Evolutionary conservation across 2,888 invertebrate genomes (phyloP).

Genomic region (Phyllotreta striolata): DNA sequence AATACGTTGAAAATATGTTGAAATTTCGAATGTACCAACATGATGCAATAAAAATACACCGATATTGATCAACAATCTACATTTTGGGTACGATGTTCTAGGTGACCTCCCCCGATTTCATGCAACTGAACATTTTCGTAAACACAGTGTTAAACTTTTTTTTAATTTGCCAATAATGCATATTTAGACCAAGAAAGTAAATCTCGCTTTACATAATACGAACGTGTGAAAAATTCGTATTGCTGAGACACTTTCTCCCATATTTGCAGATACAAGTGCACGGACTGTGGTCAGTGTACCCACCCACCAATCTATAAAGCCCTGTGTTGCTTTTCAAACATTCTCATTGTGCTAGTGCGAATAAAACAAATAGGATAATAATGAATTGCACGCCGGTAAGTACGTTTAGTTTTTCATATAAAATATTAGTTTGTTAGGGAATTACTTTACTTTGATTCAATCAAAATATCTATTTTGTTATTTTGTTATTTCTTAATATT

Average conservation of each 20-base stretch:
- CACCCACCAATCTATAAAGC: conserved; percentile 54
- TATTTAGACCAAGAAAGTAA: conserved; percentile 47
- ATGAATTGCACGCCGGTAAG: conserved; percentile 49
- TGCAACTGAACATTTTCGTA: conserved; percentile 22
- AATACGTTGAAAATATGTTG: too few species aligned
- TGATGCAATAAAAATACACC: too few species aligned
- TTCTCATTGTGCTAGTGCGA: conserved; percentile 47
- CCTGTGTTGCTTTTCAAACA: conserved; percentile 41
- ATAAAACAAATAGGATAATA: conserved; percentile 43
- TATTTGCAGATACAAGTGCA: conserved; percentile 28
- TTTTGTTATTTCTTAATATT: conserved; percentile 1
- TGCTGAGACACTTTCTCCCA: conserved; percentile 50
- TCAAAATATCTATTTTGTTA: not conserved
- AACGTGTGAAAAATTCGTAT: conserved; percentile 45
- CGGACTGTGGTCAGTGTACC: conserved; percentile 34
- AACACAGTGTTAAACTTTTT: conserved; percentile 25
- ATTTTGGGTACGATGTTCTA: conserved; percentile 13
- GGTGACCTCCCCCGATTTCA: conserved; percentile 10
- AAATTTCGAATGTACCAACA: too few species aligned
- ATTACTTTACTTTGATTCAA: conserved; percentile 4
- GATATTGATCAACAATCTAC: conserved; percentile 11
- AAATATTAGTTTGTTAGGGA: not conserved
- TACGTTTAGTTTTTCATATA: not conserved
- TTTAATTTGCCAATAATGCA: conserved; percentile 37
- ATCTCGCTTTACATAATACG: conserved; percentile 49